Base-by-base conservation (phyloP, 2,888 invertebrate genomes). In the Melanotus villosus region DNA sequence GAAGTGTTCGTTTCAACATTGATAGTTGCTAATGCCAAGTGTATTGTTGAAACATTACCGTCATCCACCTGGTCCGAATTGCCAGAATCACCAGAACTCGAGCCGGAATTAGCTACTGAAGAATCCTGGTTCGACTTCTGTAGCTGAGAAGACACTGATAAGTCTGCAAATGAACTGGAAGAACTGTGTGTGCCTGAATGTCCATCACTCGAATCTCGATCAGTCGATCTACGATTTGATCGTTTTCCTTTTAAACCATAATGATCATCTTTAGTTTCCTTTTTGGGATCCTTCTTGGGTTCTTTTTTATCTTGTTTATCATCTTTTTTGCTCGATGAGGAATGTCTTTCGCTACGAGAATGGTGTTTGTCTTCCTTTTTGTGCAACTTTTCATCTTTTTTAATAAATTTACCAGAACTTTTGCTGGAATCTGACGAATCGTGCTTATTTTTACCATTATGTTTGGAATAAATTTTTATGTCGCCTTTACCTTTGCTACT, bases 131-230 rank as follows among this genome's bases (percentile, higher is more conserved):
- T 76, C 23, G 73, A 75, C 54, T 77, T 76, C 58, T 79, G 75
- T 2, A 69, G 69, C 34, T 76, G 75, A 1, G 66, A 66, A 0
- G 73, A 65, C 1, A 71, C 52, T n/a, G 73, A 69, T 36, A 70
- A 71, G 5, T 77, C 77, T 85, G 85, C 72, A 82, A 66, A 82
- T 77, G 80, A 88, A 86, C 71, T 84, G 1, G 79, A 76, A 58
- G 77, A 82, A 14, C 83, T 84, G 50, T 83, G 83, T 71, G 82
- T 83, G 34, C 86, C 85, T 18, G 85, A 84, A 32, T 85, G 84
- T 34, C 91, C 93, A 80, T 93, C 94, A 75, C 93, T 93, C 0
- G 94, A 94, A 84, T 95, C 93, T 70, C 92, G 87, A 76, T 93
- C 94, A 0, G 93, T 92, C 0, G 94, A 94, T 54, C 93, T 87